These are phyloP conservation scores for Amyelois transitella DNA, from an alignment of 1,140 invertebrate genomes.

Conservation along the genomic window DNA sequence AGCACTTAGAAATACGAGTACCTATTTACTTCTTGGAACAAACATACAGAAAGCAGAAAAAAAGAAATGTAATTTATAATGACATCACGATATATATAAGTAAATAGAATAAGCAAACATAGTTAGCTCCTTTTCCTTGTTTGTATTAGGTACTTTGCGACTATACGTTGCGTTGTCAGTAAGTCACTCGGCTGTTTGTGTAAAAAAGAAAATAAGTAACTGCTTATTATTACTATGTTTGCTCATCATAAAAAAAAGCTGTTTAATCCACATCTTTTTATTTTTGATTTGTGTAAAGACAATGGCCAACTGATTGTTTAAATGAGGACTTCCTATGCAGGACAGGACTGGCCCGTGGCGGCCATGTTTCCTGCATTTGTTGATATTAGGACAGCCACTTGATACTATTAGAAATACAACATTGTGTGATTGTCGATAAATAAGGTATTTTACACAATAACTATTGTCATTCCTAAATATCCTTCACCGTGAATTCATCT, in stretches of 20 bases:
- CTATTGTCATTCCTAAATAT: background rate
- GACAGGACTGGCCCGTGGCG: background rate
- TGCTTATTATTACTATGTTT: too few species aligned
- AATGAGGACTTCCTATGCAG: constrained; percentile 11
- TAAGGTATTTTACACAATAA: background rate
- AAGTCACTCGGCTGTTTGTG: too few species aligned
- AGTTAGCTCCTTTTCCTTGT: too few species aligned
- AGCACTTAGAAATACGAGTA: too few species aligned
- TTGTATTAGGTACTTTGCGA: too few species aligned
- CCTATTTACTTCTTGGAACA: too few species aligned
- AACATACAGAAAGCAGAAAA: too few species aligned
- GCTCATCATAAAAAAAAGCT: background rate
- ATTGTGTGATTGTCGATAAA: background rate
- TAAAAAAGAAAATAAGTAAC: too few species aligned
- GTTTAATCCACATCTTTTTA: background rate
- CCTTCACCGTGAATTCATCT: background rate
- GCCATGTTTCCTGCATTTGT: background rate
- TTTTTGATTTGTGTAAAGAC: constrained; percentile 1
- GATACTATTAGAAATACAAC: background rate
- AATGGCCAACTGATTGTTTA: constrained; percentile 15
- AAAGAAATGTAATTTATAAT: too few species aligned
- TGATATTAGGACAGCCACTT: background rate
- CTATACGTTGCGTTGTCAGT: too few species aligned
- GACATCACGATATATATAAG: too few species aligned
- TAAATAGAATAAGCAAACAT: too few species aligned